These are phyloP conservation scores for Phthorimaea operculella DNA, from an alignment of 1,140 invertebrate genomes.

Conservation along the genomic window DNA sequence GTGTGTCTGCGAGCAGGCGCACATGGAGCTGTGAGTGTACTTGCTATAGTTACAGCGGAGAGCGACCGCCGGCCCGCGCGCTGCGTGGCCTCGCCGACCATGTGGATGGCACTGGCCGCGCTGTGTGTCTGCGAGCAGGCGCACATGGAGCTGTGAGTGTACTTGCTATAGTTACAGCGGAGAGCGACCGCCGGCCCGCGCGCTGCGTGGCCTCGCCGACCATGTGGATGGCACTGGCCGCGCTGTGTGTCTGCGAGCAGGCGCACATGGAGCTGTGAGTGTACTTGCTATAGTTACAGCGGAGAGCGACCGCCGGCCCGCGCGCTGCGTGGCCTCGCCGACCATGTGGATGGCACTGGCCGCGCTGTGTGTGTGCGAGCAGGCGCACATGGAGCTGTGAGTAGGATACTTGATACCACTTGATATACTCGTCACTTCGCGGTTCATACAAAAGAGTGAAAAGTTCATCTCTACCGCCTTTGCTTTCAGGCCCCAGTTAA, in stretches of 20 bases:
- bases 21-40: slow-evolving; percentile 79
- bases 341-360: slow-evolving; percentile 93
- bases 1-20: slow-evolving; percentile 91
- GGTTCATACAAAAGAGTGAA: too few species aligned
- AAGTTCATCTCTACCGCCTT: too few species aligned
- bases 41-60: too few species aligned
- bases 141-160: slow-evolving; percentile 82
- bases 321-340: slow-evolving; percentile 82
- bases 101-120: slow-evolving; percentile 94
- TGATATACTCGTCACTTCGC: too few species aligned
- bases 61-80: slow-evolving; percentile 76
- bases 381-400: slow-evolving; percentile 88
- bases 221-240: slow-evolving; percentile 92
- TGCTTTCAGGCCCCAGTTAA: too few species aligned
- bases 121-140: slow-evolving; percentile 92
- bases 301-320: slow-evolving; percentile 78
- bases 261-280: slow-evolving; percentile 87
- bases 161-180: too few species aligned
- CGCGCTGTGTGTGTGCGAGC: slow-evolving; percentile 91
- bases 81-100: slow-evolving; percentile 83
- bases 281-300: too few species aligned
- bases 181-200: slow-evolving; percentile 76
- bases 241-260: slow-evolving; percentile 91
- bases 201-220: slow-evolving; percentile 85
- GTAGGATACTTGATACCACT: slow-evolving; percentile 16